phyloP scores from a whole-genome alignment of 2,113 vertebrate genomes.

The Bubalus kerabau region DNA sequence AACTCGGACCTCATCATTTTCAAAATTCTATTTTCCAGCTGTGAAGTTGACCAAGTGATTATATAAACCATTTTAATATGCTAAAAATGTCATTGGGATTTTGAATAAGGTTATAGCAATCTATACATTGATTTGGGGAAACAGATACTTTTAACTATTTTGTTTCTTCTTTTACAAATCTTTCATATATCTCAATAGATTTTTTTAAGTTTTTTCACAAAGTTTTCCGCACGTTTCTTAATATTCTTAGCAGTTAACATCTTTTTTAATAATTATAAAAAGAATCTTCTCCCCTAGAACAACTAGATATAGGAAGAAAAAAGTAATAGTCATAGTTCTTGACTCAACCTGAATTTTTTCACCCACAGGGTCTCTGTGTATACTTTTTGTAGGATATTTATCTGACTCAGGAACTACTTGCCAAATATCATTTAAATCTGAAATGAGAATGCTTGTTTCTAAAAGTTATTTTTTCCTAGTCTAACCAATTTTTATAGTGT shows the following conservation, averaged over 20 bases:
- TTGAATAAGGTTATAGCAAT: background rate
- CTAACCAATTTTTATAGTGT: background rate
- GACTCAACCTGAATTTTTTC: background rate
- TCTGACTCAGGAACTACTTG: background rate
- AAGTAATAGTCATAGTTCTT: background rate
- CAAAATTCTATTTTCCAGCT: conserved; percentile 3
- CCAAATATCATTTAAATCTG: background rate
- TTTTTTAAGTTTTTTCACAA: background rate
- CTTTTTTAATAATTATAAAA: background rate
- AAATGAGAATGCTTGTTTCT: background rate
- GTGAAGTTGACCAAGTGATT: background rate
- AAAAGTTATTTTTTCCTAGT: background rate
- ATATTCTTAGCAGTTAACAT: background rate
- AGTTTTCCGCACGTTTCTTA: background rate
- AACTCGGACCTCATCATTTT: background rate
- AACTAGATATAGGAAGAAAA: background rate
- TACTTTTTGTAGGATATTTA: background rate
- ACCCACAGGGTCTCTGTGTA: background rate
- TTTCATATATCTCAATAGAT: background rate
- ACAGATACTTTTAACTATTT: background rate
- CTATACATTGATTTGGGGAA: background rate
- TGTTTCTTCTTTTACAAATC: background rate
- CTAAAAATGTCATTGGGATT: background rate
- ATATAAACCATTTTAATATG: background rate
- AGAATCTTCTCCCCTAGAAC: background rate